Evolutionary conservation across 2,797 vertebrate species (phyloP).

Genomic region (Melanogrammus aeglefinus): DNA sequence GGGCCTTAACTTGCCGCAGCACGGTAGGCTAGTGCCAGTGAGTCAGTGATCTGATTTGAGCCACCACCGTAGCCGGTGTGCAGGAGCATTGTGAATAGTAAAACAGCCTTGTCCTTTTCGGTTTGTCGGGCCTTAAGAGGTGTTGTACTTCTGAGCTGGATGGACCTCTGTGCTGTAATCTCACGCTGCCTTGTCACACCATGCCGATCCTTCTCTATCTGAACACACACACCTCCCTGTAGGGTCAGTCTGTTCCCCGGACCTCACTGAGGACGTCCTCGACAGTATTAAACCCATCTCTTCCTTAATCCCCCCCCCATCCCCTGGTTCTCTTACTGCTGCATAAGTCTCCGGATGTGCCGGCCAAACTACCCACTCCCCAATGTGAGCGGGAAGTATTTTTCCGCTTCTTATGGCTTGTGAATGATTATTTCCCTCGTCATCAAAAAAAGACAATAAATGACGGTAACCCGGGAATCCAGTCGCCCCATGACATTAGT

Average conservation of each 20-base stretch:
- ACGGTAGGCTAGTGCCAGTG: no score
- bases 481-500: neutral
- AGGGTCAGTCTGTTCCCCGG: slow-evolving; percentile 46
- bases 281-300: slow-evolving; percentile 60
- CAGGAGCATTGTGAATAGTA: no score
- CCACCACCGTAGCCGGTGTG: no score
- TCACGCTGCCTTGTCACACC: slow-evolving; percentile 55
- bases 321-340: slow-evolving; percentile 37
- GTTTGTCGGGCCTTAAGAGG: no score
- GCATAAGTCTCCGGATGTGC: slow-evolving; percentile 28
- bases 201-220: slow-evolving; percentile 53
- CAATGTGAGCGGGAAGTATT: neutral
- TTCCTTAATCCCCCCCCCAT: slow-evolving; percentile 61
- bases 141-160: neutral
- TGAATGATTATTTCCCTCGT: neutral
- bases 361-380: neutral
- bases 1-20: no score
- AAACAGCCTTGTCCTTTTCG: no score
- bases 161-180: slow-evolving; percentile 62
- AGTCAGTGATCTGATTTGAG: no score
- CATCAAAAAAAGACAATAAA: no score
- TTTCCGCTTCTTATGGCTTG: neutral
- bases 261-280: slow-evolving; percentile 49
- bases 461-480: neutral
- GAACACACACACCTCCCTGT: slow-evolving; percentile 30